Evolutionary conservation across 2,113 vertebrate genomes (phyloP).

Genomic region (Odontesthes bonariensis): DNA sequence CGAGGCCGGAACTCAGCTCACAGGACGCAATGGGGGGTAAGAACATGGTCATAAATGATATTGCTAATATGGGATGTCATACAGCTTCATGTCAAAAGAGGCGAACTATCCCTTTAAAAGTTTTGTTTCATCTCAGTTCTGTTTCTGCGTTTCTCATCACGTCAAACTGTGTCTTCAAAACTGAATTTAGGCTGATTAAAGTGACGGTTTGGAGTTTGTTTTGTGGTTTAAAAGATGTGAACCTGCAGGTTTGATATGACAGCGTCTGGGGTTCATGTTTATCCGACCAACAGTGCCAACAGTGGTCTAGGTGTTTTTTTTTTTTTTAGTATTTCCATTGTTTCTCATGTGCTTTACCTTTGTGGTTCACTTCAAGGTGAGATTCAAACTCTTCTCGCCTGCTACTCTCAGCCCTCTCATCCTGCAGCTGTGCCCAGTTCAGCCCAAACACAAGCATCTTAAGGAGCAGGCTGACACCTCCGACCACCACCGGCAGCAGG

Average conservation of each 20-base stretch:
- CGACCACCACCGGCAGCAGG: conserved; percentile 66
- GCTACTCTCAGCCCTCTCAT: neutral
- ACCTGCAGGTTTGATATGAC: neutral
- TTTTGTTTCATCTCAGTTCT: neutral
- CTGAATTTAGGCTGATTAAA: neutral
- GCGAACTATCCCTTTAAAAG: no score
- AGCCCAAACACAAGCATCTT: conserved; percentile 67
- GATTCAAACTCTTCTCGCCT: neutral
- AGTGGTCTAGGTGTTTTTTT: neutral
- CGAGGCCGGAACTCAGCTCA: no score
- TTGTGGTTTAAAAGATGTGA: neutral
- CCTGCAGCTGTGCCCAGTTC: conserved; percentile 36
- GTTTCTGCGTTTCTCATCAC: neutral
- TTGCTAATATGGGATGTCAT: no score
- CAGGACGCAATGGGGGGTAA: no score
- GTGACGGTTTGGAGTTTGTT: neutral
- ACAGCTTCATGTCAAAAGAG: no score
- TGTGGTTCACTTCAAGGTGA: conserved; percentile 36
- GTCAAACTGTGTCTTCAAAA: no score
- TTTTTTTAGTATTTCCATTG: neutral
- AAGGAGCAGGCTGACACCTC: conserved; percentile 64
- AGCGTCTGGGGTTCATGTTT: neutral
- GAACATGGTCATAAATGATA: no score
- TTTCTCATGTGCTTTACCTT: conserved; percentile 52
- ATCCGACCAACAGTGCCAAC: neutral